These are phyloP conservation scores for Paragorgia papillata DNA, from an alignment of 92 coral and sea anemone genomes.

Conservation along the genomic window DNA sequence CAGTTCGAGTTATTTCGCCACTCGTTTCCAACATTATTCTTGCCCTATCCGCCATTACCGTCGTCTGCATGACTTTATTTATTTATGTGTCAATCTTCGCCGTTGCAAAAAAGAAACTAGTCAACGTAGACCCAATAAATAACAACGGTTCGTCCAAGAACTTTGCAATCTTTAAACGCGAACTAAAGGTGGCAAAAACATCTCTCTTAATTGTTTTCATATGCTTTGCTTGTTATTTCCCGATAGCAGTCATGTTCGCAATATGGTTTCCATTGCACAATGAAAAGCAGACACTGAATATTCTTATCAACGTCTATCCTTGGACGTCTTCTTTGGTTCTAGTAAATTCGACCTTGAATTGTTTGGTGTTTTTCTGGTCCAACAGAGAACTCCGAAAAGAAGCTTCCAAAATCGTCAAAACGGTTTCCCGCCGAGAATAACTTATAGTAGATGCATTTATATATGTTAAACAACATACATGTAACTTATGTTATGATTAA, in stretches of 20 bases:
- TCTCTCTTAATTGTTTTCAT: background rate
- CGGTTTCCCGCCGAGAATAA: background rate
- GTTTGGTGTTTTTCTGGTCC: constrained; percentile 30
- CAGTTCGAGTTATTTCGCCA: background rate
- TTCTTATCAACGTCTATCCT: background rate
- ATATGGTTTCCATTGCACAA: background rate
- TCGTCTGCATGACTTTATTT: background rate
- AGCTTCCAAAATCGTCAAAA: constrained; percentile 11
- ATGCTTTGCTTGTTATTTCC: background rate
- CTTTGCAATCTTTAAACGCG: background rate
- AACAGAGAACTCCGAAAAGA: constrained; percentile 28
- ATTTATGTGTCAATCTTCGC: background rate
- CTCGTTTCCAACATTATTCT: background rate
- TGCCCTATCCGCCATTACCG: background rate
- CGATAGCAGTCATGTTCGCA: background rate
- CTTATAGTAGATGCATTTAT: no score
- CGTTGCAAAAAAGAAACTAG: background rate
- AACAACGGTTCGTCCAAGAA: no score
- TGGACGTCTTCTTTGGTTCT: constrained; percentile 11
- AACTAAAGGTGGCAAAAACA: background rate
- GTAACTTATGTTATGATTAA: no score
- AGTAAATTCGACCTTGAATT: constrained; percentile 25
- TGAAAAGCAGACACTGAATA: background rate
- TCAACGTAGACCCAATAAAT: background rate
- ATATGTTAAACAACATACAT: no score